Conservation (phyloP, 2,797 vertebrate genomes). For the Acestrorhynchus altus region DNA sequence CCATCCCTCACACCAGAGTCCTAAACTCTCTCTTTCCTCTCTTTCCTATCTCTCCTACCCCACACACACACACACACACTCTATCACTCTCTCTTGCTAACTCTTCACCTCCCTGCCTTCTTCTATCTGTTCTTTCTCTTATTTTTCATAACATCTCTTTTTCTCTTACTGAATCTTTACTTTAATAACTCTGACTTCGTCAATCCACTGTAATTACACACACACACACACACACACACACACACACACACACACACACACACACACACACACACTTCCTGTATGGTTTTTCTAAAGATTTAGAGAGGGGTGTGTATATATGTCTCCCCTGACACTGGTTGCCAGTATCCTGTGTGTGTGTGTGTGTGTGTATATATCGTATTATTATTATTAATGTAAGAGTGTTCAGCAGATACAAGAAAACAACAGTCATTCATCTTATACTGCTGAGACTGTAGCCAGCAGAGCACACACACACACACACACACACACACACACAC, state of each 20-base stretch:
- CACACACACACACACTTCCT: too few species aligned
- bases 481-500: conserved; percentile 60
- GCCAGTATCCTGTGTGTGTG: conserved; percentile 2
- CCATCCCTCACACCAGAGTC: conserved; percentile 81
- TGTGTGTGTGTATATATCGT: conserved; percentile 17
- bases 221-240: too few species aligned
- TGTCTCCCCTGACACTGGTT: neutral
- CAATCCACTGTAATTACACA: too few species aligned
- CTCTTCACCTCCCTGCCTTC: neutral
- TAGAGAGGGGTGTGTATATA: neutral
- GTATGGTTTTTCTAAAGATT: too few species aligned
- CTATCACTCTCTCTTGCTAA: neutral
- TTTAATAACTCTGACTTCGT: too few species aligned
- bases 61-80: neutral
- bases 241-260: too few species aligned
- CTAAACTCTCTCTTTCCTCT: conserved; percentile 72
- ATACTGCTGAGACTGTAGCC: too few species aligned
- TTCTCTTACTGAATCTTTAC: neutral
- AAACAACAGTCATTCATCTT: conserved; percentile 46
- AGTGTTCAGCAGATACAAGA: conserved; percentile 24
- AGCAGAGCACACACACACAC: too few species aligned
- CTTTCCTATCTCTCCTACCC: conserved; percentile 11
- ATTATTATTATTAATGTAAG: too few species aligned
- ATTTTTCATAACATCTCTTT: neutral
- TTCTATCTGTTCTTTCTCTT: neutral